Percentiles rank a stretch among this genome's conserved stretches.
Conservation (phyloP, 2,113 vertebrate species). For the Cacatua alba region DNA sequence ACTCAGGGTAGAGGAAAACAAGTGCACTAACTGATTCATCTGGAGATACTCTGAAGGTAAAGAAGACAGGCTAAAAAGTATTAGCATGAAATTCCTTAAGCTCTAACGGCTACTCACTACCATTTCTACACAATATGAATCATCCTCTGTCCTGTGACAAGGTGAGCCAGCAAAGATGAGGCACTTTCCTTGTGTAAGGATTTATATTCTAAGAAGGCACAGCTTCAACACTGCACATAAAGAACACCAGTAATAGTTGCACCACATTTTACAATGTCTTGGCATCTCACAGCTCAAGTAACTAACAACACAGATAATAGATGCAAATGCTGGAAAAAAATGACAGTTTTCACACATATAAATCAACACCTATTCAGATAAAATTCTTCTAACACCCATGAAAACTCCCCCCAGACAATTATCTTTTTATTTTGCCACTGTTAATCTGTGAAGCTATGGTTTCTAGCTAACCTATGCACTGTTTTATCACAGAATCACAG, state of each 20-base stretch:
- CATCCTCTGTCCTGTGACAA: rapidly evolving
- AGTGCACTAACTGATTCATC: not conserved
- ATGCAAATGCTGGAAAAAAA: not conserved
- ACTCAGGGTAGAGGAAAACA: not conserved
- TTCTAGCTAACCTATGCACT: no score
- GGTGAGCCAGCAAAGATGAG: not conserved
- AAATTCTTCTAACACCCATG: no score
- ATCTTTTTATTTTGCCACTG: no score
- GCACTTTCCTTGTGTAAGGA: not conserved
- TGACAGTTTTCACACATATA: no score
- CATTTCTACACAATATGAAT: not conserved
- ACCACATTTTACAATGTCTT: not conserved
- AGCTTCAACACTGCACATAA: not conserved
- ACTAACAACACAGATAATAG: not conserved
- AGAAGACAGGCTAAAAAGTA: not conserved
- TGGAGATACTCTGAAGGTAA: not conserved
- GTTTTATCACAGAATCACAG: no score
- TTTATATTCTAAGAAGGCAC: not conserved
- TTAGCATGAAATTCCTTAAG: not conserved
- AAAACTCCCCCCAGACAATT: no score
- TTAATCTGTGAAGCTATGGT: no score
- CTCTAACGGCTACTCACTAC: not conserved
- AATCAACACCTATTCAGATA: no score
- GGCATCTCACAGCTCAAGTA: not conserved
- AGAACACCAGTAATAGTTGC: not conserved